Base-by-base conservation (phyloP, 2,888 invertebrate genomes). In the Cataglyphis cursor region DNA sequence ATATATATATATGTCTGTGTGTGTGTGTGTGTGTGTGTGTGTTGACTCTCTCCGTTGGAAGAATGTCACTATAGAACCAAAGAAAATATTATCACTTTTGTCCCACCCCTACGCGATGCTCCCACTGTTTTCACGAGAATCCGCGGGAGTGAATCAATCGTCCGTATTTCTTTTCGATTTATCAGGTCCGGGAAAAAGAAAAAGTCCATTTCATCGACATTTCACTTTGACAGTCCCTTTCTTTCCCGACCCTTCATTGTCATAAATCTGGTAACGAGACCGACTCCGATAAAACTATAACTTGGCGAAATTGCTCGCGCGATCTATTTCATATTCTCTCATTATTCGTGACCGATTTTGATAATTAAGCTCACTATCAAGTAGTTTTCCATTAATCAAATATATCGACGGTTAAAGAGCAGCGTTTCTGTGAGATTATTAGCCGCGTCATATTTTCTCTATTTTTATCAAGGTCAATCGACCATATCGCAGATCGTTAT, bases 1-100 rank as follows among this genome's bases (percentile, higher is more conserved):
- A 35, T 35, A 35, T 35, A 35, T 35, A 0, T 35, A 0, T 35
- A 0, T 24, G 24, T 24, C 1, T 24, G 24, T 24, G 28, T 28
- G 28, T 28, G 28, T 24, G n/a, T n/a, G n/a, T n/a, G n/a, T n/a
- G n/a, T n/a, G n/a, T 4, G 21, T 61, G 68, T 31, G 24, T 24
- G 82, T 51, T 41, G 57, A 61, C 66, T 44, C 65, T 48, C 68
- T 44, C 24, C 24, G 78, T 80, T 78, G 70, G 59, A 72, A 41
- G 59, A 72, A 65, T 48, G 66, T 59, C 76, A 59, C 66, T 59
- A 41, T 66, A 15, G 81, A 35, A 80, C 72, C 64, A 73, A 85
- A 59, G 86, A 87, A 87, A 87, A 87, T 87, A 87, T 87, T 87
- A 87, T 87, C 87, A 74, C 81, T 84, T 74, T 84, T 64, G 75